Percentiles rank a stretch among this genome's conserved stretches.
Evolutionary conservation across 2,888 invertebrate genomes (phyloP).

Genomic region (Cosmorhoe ocellata): DNA sequence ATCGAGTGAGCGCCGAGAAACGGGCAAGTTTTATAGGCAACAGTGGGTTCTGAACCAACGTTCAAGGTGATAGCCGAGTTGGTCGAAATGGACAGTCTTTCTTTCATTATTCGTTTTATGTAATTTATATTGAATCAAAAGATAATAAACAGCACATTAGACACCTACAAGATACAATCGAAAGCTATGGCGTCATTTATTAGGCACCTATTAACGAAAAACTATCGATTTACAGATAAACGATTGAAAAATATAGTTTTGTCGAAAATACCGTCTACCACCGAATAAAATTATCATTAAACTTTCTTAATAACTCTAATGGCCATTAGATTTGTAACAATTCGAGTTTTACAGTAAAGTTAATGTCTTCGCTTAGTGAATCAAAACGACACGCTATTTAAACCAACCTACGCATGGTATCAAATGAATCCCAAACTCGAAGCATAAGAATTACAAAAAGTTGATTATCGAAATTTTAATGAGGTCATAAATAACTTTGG

Average conservation of each 20-base stretch:
- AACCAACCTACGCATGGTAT: constrained; percentile 60
- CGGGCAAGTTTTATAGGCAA: not conserved
- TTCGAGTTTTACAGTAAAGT: constrained; percentile 45
- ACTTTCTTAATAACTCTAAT: constrained; percentile 42
- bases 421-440: constrained; percentile 36
- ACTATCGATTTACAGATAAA: constrained; percentile 25
- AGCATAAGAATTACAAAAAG: constrained; percentile 38
- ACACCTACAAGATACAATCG: constrained; percentile 14
- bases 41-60: not conserved
- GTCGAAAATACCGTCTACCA: constrained; percentile 7
- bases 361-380: constrained; percentile 50
- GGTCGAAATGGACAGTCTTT: constrained; percentile 4
- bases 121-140: constrained; percentile 8
- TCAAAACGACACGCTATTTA: constrained; percentile 67
- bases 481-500: constrained; percentile 72
- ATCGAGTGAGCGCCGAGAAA: constrained; percentile 50
- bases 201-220: constrained; percentile 21
- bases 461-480: constrained; percentile 76
- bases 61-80: too few relatives aligned
- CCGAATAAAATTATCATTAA: constrained; percentile 45
- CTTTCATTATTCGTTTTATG: constrained; percentile 2
- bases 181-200: constrained; percentile 19
- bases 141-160: constrained; percentile 18
- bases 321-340: constrained; percentile 51
- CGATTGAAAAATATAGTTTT: constrained; percentile 14